Evolutionary conservation across 2,797 vertebrate species (phyloP).

Genomic region (Peromyscus melanophrys): DNA sequence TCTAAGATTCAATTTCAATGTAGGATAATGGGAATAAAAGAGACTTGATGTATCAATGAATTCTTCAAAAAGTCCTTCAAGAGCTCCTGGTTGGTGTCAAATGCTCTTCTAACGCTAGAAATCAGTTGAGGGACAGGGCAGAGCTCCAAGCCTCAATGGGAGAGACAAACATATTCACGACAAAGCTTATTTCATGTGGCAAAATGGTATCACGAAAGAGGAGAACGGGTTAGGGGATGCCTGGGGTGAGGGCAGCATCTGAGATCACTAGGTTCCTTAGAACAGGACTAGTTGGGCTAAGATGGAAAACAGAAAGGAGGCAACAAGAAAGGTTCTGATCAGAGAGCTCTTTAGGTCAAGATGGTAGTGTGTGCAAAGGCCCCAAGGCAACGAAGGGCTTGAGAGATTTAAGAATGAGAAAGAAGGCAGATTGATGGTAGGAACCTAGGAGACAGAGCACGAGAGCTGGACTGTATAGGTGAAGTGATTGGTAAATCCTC

Average conservation of each 20-base stretch:
- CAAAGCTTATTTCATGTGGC: neutral
- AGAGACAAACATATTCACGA: neutral
- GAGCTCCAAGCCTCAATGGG: neutral
- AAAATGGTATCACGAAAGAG: neutral
- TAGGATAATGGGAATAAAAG: neutral
- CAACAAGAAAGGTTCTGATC: neutral
- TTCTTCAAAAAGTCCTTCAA: neutral
- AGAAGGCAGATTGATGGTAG: neutral
- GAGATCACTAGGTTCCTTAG: neutral
- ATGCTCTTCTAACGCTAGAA: neutral
- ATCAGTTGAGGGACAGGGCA: neutral
- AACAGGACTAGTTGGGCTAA: neutral
- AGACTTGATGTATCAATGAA: neutral
- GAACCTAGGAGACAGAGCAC: neutral
- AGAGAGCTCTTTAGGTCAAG: neutral
- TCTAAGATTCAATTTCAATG: neutral
- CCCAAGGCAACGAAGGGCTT: neutral
- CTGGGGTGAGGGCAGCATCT: too few relatives aligned
- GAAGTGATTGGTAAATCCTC: neutral
- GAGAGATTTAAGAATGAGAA: constrained; percentile 11
- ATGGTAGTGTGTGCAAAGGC: neutral
- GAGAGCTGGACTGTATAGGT: neutral
- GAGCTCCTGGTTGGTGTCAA: neutral
- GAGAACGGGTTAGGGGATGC: neutral
- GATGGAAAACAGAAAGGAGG: neutral